A percentile compares a stretch with the other conserved stretches of the same genome.
These are phyloP conservation scores for Perccottus glenii DNA, from an alignment of 2,113 vertebrate species.

Conservation along the genomic window DNA sequence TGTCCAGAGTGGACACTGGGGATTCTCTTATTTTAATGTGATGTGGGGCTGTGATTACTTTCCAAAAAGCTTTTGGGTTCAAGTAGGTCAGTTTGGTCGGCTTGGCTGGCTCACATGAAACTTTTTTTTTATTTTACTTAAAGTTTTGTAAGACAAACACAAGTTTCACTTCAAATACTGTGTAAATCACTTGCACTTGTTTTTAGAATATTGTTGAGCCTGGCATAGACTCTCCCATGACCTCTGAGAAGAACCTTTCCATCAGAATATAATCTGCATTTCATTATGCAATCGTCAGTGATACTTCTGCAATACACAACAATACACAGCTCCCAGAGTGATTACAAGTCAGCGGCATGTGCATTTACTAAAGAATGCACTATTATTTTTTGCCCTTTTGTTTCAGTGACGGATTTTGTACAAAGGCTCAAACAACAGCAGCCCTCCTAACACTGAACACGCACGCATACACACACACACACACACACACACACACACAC, in stretches of 20 bases:
- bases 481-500: background rate
- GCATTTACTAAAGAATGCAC: slow-evolving; percentile 26
- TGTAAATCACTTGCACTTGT: slow-evolving; percentile 8
- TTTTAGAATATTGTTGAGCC: slow-evolving; percentile 10
- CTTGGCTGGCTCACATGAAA: background rate
- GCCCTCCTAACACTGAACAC: slow-evolving; percentile 24
- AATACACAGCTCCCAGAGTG: slow-evolving; percentile 10
- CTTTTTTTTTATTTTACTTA: background rate
- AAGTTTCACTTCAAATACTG: background rate
- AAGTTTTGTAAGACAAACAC: background rate
- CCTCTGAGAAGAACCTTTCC: slow-evolving; percentile 15
- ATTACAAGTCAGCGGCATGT: slow-evolving; percentile 21
- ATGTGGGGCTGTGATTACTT: slow-evolving; percentile 2
- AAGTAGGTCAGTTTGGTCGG: background rate
- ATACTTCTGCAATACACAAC: slow-evolving; percentile 6
- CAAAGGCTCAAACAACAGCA: slow-evolving; percentile 11
- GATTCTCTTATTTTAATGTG: slow-evolving; percentile 12
- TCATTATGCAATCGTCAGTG: slow-evolving; percentile 21
- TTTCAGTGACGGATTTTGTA: slow-evolving; percentile 16
- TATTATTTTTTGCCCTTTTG: slow-evolving; percentile 12
- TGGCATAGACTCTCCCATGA: background rate
- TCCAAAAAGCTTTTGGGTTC: background rate
- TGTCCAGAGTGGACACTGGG: slow-evolving; percentile 13
- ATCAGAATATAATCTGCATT: slow-evolving; percentile 21
- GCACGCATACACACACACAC: slow-evolving; percentile 27